These are phyloP conservation scores for Acrobasis consociella DNA, from an alignment of 2,888 invertebrate genomes.

Conservation along the genomic window DNA sequence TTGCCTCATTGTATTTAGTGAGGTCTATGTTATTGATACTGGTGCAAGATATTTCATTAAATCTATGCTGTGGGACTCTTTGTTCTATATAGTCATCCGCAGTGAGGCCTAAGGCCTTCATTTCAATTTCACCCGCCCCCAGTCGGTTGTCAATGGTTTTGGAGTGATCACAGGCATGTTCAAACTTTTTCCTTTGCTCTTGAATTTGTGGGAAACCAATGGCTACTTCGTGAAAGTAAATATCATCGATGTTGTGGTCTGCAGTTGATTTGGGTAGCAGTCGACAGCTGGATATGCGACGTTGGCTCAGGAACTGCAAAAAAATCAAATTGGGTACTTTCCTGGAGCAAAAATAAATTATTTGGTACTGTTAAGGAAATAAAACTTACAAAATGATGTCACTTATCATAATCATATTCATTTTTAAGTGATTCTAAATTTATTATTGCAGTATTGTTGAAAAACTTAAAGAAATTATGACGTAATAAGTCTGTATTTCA, in stretches of 20 bases:
- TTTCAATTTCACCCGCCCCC: slow-evolving; percentile 45
- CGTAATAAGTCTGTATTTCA: no score
- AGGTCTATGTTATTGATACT: slow-evolving; percentile 65
- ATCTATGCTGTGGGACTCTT: slow-evolving; percentile 44
- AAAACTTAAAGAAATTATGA: no score
- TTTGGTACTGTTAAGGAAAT: no score
- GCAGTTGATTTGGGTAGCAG: slow-evolving; percentile 51
- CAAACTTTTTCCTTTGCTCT: not conserved
- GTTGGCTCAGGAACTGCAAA: slow-evolving; percentile 63
- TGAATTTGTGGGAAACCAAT: slow-evolving; percentile 31
- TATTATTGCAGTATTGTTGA: no score
- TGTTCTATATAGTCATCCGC: slow-evolving; percentile 72
- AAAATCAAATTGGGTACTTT: no score
- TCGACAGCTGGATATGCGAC: slow-evolving; percentile 73
- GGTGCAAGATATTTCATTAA: slow-evolving; percentile 49
- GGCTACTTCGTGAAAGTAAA: slow-evolving; percentile 51
- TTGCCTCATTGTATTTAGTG: slow-evolving; percentile 62
- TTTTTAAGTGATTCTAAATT: no score
- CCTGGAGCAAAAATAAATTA: no score
- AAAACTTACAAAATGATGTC: no score
- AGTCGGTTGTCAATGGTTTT: slow-evolving; percentile 5
- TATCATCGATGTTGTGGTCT: slow-evolving; percentile 57
- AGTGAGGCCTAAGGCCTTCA: slow-evolving; percentile 56
- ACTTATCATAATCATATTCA: no score
- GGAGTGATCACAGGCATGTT: not conserved